Evolutionary conservation across 2,113 vertebrate genomes (phyloP).

Genomic region (Semicossyphus pulcher): DNA sequence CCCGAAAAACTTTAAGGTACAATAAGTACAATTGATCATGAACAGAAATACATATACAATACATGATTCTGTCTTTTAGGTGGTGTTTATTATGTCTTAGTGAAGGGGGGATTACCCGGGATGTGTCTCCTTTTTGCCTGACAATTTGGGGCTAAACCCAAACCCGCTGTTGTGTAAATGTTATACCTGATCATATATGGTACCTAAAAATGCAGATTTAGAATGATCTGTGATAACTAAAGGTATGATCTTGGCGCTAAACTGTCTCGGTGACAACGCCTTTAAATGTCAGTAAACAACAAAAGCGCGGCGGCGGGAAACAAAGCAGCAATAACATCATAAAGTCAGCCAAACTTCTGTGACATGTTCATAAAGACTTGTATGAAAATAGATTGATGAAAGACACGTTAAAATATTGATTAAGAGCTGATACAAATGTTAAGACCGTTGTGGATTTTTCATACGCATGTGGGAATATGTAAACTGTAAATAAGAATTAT

Average conservation of each 20-base stretch:
- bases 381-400: neutral
- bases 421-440: neutral
- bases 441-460: too few species aligned
- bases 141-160: neutral
- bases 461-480: too few species aligned
- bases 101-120: neutral
- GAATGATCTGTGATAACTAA: rapidly evolving
- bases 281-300: neutral
- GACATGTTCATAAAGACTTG: neutral
- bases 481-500: too few species aligned
- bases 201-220: too few species aligned
- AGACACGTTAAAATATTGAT: neutral
- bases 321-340: neutral
- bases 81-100: neutral
- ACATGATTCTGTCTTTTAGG: too few species aligned
- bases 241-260: neutral
- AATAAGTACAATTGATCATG: neutral
- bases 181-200: too few species aligned
- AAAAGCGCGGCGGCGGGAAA: slow-evolving; percentile 31
- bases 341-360: neutral
- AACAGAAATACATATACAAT: neutral
- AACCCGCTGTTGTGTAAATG: too few species aligned
- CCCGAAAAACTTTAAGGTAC: neutral
- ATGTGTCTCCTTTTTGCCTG: neutral
- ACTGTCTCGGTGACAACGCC: neutral